Conservation (phyloP, 2,888 invertebrate species). For the Conomelus anceps region DNA sequence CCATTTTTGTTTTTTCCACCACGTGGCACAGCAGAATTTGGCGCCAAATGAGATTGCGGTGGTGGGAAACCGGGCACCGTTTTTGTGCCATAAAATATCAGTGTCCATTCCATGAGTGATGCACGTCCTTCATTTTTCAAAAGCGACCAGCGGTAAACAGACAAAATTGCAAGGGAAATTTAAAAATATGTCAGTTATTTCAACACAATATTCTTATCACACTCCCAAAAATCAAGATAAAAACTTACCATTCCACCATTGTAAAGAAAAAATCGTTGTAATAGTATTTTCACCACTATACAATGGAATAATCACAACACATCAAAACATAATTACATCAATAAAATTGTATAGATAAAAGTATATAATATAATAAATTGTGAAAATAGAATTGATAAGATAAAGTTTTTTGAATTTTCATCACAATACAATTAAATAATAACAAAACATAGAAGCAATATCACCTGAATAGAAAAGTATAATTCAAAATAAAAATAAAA, state of each 20-base stretch:
- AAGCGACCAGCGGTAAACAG: neutral
- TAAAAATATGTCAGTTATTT: neutral
- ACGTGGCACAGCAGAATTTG: constrained; percentile 25
- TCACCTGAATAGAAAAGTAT: no score
- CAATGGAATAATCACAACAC: no score
- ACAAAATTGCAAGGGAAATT: neutral
- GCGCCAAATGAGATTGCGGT: constrained; percentile 32
- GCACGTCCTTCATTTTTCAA: constrained; percentile 74
- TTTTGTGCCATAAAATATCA: constrained; percentile 85
- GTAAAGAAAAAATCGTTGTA: no score
- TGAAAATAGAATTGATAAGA: no score
- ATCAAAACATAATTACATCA: no score
- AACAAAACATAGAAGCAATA: no score
- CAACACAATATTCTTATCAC: neutral
- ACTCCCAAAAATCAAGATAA: neutral
- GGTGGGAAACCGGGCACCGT: constrained; percentile 41
- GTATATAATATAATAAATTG: no score
- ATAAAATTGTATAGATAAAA: no score
- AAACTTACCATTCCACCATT: neutral
- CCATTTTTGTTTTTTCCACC: constrained; percentile 53
- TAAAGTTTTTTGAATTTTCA: no score
- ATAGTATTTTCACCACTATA: no score
- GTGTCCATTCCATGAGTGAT: constrained; percentile 85
- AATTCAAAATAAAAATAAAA: no score
- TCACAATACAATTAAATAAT: no score